These are phyloP conservation scores for Huso huso DNA, from an alignment of 2,797 vertebrate genomes.

Conservation along the genomic window DNA sequence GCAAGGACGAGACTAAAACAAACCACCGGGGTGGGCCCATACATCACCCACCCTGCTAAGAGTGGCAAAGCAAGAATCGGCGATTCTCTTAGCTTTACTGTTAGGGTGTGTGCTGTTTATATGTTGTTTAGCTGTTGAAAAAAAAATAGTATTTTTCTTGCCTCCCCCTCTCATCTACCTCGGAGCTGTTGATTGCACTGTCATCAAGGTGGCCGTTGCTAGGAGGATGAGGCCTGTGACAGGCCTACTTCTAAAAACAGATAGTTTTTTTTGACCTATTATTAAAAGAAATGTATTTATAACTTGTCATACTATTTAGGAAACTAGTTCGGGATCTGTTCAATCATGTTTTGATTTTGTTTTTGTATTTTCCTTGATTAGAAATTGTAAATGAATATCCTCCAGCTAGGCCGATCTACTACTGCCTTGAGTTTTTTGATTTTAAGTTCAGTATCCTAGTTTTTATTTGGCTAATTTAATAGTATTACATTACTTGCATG, in stretches of 20 bases:
- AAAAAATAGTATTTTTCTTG: constrained; percentile 15
- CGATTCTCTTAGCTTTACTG: constrained; percentile 1
- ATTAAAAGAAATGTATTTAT: no score
- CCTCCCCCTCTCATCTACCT: constrained; percentile 1
- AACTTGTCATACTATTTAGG: not conserved
- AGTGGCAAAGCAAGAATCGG: not conserved
- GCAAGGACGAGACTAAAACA: not conserved
- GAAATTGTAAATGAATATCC: no score
- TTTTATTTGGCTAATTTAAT: no score
- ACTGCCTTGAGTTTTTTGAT: no score
- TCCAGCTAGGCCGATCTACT: no score
- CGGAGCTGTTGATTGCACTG: constrained; percentile 49
- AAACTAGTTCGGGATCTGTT: not conserved
- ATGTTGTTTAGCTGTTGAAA: constrained; percentile 3
- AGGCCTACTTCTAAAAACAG: constrained; percentile 11
- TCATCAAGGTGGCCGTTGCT: constrained; percentile 52
- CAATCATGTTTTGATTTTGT: not conserved
- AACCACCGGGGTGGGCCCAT: not conserved
- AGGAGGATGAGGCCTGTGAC: constrained; percentile 47
- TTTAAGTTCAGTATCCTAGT: no score
- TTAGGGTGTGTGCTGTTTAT: not conserved
- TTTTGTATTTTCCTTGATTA: no score
- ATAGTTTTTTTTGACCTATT: no score
- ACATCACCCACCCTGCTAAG: not conserved
- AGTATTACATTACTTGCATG: no score